Evolutionary conservation across 2,113 vertebrate genomes (phyloP).

Genomic region (Spea bombifrons): DNA sequence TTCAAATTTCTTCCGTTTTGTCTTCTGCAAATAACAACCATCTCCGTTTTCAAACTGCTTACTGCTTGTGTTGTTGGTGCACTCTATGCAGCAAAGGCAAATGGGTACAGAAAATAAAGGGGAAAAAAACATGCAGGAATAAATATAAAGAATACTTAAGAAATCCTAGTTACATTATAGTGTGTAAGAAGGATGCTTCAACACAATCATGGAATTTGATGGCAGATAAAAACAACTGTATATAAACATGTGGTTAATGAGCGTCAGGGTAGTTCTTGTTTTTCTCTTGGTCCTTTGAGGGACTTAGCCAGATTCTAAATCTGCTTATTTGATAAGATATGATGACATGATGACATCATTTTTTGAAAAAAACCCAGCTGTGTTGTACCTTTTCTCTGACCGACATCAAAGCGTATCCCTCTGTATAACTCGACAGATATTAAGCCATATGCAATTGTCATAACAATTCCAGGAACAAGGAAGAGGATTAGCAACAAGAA

Average conservation of each 20-base stretch:
- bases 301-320: no score
- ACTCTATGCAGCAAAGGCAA: conserved; percentile 64
- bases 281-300: no score
- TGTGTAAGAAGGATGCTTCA: no score
- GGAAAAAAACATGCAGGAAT: conserved; percentile 1
- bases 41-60: conserved; percentile 73
- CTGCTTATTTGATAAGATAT: no score
- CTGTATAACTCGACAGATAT: conserved; percentile 93
- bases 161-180: no score
- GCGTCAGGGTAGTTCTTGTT: no score
- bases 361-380: conserved; percentile 29
- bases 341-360: no score
- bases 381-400: conserved; percentile 81
- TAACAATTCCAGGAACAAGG: conserved; percentile 89
- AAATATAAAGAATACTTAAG: not conserved
- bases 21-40: conserved; percentile 82
- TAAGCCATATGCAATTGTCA: conserved; percentile 89
- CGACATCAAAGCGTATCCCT: conserved; percentile 86
- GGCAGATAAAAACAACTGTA: no score
- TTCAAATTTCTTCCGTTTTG: conserved; percentile 64
- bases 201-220: no score
- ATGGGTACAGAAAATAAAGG: conserved; percentile 25
- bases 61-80: conserved; percentile 67
- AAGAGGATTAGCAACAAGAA: conserved; percentile 89
- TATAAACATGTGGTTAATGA: no score